A percentile compares a stretch with the other conserved stretches of the same genome.
These are phyloP conservation scores for Paradisaea rubra DNA, from an alignment of 2,113 vertebrate species.

Conservation along the genomic window DNA sequence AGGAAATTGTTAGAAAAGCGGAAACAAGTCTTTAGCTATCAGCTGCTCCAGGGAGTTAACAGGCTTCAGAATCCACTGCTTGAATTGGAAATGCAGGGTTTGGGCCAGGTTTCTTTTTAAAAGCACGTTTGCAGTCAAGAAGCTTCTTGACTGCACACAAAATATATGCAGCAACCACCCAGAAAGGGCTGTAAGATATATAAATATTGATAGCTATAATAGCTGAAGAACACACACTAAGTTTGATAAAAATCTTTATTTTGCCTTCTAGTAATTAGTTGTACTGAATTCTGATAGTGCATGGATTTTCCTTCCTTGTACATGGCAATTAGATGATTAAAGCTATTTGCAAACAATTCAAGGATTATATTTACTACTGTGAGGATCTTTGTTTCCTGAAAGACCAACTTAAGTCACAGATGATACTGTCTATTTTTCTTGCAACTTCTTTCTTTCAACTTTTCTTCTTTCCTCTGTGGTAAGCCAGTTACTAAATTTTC, in stretches of 20 bases:
- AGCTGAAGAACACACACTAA: background rate
- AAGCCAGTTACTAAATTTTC: background rate
- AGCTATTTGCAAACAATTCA: constrained; percentile 29
- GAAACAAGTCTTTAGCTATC: constrained; percentile 59
- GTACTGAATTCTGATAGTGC: background rate
- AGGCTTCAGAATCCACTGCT: constrained; percentile 24
- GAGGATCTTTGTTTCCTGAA: background rate
- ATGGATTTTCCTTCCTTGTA: constrained; percentile 11
- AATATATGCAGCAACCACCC: background rate
- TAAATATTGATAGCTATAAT: constrained; percentile 10
- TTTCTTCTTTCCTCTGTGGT: background rate
- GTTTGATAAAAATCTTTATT: constrained; percentile 33
- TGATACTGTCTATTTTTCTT: background rate
- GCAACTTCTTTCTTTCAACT: background rate
- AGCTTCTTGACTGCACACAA: background rate
- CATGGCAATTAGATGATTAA: constrained; percentile 27
- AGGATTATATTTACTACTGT: background rate
- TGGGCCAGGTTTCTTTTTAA: background rate
- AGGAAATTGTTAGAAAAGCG: constrained; percentile 53
- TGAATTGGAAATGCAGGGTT: background rate
- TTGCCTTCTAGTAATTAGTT: constrained; percentile 1
- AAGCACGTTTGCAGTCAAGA: background rate
- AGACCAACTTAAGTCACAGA: background rate
- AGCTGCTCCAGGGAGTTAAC: constrained; percentile 52
- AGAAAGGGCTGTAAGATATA: constrained; percentile 11